Evolutionary conservation across 1,140 invertebrate species (phyloP).

Genomic region (Archegozetes longisetosus): DNA sequence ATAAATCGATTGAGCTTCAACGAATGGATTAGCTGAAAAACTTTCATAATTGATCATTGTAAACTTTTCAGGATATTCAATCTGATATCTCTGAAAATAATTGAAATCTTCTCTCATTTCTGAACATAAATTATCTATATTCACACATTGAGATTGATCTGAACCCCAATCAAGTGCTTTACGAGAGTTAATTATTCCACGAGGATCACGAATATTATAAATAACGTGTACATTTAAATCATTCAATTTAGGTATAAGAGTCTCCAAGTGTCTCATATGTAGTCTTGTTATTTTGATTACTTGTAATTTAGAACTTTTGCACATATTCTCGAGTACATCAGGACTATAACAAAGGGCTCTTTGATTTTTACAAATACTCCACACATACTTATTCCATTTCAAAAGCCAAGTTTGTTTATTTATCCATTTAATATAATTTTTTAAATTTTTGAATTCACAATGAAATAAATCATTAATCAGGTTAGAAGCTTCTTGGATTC

Average conservation of each 20-base stretch:
- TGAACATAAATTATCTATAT: conserved; percentile 52
- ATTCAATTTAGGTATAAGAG: conserved; percentile 9
- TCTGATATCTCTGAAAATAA: conserved; percentile 48
- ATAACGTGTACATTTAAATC: conserved; percentile 43
- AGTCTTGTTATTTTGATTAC: conserved; percentile 20
- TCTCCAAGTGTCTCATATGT: conserved; percentile 9
- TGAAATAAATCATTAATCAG: conserved; percentile 15
- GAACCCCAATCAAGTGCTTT: conserved; percentile 68
- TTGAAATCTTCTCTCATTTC: conserved; percentile 50
- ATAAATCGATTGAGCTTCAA: too few species aligned
- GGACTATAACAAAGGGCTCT: conserved; percentile 16
- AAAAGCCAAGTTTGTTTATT: conserved; percentile 18
- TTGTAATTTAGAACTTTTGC: conserved; percentile 15
- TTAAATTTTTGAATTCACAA: conserved; percentile 16
- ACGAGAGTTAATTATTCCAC: conserved; percentile 69
- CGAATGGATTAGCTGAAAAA: too few species aligned
- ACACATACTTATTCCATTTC: conserved; percentile 18
- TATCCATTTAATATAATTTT: conserved; percentile 18
- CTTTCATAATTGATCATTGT: too few species aligned
- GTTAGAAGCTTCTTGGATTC: conserved; percentile 11
- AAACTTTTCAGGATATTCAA: too few species aligned
- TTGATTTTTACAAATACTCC: conserved; percentile 18
- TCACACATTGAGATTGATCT: conserved; percentile 52
- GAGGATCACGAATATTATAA: conserved; percentile 60
- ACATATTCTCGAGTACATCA: conserved; percentile 14